Evolutionary conservation across 1,140 invertebrate species (phyloP).

Genomic region (Lethocerus indicus): DNA sequence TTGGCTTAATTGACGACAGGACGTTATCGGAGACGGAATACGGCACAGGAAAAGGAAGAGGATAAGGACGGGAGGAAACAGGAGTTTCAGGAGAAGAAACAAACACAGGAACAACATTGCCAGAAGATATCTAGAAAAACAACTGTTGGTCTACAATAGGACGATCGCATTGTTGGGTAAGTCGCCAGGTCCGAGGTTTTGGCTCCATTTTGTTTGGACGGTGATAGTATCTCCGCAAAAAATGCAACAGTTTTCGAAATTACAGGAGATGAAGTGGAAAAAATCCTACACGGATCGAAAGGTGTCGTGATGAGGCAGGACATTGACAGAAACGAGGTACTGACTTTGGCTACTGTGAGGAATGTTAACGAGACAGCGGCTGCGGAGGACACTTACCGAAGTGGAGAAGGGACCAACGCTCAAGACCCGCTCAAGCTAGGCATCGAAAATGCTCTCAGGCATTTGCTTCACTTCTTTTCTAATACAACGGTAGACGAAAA

Average conservation of each 20-base stretch:
- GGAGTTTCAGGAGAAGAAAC: background rate
- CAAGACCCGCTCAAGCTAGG: no score
- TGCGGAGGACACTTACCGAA: no score
- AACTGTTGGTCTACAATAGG: slow-evolving; percentile 14
- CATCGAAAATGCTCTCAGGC: no score
- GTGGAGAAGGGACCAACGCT: no score
- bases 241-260: no score
- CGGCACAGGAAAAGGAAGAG: slow-evolving; percentile 6
- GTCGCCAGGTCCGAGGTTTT: no score
- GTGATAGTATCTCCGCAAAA: no score
- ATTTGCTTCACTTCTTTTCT: no score
- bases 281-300: slow-evolving; percentile 14
- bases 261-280: slow-evolving; percentile 9
- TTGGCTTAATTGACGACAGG: background rate
- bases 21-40: slow-evolving; percentile 1
- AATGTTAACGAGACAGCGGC: no score
- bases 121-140: slow-evolving; percentile 15
- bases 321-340: slow-evolving; percentile 15
- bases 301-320: slow-evolving; percentile 16
- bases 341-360: no score
- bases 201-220: no score
- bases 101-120: background rate
- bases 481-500: no score
- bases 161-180: slow-evolving; percentile 15
- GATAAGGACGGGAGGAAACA: background rate